phyloP scores from a whole-genome alignment of 23 tunicate species.

The Ciona savignyi region DNA sequence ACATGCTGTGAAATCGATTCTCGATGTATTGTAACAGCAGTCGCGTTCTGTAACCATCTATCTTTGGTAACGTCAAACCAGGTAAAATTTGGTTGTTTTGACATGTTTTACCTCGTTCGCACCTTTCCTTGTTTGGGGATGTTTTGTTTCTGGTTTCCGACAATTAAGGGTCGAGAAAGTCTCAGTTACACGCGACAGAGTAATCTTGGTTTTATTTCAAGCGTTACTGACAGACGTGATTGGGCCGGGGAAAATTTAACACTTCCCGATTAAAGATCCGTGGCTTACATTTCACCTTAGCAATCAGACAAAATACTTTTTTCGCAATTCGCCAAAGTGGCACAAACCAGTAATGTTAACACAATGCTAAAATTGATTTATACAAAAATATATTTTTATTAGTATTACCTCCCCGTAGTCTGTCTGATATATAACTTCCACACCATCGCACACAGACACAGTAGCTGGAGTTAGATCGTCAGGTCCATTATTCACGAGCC shows the following conservation, averaged over 20 bases:
- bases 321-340: no score
- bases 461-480: constrained; percentile 82
- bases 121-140: background rate
- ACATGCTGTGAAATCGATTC: background rate
- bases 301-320: no score
- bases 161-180: background rate
- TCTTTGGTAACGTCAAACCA: no score
- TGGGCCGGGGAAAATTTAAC: background rate
- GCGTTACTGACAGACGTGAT: background rate
- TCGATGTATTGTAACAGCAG: no score
- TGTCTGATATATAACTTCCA: constrained; percentile 42
- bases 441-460: constrained; percentile 60
- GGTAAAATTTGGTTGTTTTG: no score
- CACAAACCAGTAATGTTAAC: no score
- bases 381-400: background rate
- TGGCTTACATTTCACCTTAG: no score
- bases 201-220: background rate
- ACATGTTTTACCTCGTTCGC: no score
- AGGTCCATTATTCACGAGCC: constrained; percentile 54
- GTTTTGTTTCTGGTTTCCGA: background rate
- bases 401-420: constrained; percentile 82
- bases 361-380: background rate
- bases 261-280: no score
- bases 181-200: background rate
- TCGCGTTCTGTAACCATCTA: no score